Conservation (phyloP, 2,888 invertebrate genomes). For the Ceratothoa steindachneri region DNA sequence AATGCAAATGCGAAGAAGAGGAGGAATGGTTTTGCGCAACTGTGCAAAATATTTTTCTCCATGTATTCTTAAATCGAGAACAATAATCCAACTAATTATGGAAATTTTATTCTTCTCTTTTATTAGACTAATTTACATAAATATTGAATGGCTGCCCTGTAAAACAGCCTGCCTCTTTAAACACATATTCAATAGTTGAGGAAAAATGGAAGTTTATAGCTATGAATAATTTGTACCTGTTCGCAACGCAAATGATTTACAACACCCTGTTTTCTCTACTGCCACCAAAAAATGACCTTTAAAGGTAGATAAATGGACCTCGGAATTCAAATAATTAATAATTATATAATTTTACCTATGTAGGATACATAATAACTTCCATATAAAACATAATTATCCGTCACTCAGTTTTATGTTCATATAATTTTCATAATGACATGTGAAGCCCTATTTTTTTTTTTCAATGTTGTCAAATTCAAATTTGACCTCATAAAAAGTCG, state of each 20-base stretch:
- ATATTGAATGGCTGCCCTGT: neutral
- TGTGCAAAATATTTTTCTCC: too few species aligned
- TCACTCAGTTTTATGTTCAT: neutral
- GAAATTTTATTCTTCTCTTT: neutral
- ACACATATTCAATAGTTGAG: neutral
- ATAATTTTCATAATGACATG: neutral
- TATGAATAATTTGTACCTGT: neutral
- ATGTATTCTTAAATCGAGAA: too few species aligned
- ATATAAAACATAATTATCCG: neutral
- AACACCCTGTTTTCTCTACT: neutral
- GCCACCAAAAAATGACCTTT: neutral
- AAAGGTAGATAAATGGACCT: too few species aligned
- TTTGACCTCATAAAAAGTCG: neutral
- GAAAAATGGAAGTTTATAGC: neutral
- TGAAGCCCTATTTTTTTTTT: too few species aligned
- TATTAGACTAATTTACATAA: neutral
- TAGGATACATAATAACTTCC: neutral
- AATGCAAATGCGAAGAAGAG: too few species aligned
- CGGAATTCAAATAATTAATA: neutral
- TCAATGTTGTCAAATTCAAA: too few species aligned
- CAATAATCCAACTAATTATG: neutral
- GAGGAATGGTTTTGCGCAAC: too few species aligned
- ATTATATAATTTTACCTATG: neutral
- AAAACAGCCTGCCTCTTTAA: neutral
- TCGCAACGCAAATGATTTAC: neutral